Evolutionary conservation across 2,888 invertebrate species (phyloP), one percentile per base, ranked within the genome.

Genomic region (Diplazon laetatorius): DNA sequence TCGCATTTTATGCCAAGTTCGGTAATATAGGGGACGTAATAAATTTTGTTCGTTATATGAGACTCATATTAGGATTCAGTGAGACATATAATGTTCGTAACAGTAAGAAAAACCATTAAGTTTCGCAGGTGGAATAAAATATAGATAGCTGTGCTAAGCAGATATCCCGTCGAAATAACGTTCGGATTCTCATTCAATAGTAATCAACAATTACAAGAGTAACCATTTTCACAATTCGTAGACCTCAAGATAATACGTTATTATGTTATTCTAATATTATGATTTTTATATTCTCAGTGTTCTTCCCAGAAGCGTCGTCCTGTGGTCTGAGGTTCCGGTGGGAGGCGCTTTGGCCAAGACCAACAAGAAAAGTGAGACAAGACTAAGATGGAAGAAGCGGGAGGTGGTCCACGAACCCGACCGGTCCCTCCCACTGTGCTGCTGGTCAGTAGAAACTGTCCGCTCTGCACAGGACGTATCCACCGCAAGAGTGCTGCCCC

Each of bases 391-490:
- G 76, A 66, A 70, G 30, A 59, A 59, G 71, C 44, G 50, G 63
- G 70, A 30, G 60, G 44, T 59, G 71, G 71, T 20, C 22, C 50
- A 66, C 9, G 66, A 39, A 59, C 72, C 72, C 63, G 69, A 46
- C 69, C 42, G n/a, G 59, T 70, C 60, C 69, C 69, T 59, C 59
- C 59, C 59, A 59, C 66, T 22, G 39, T 12, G 39, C 52, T 50
- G 22, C 39, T 22, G 66, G 66, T 52, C 52, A 66, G 50, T 76
- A 75, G 80, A 80, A 69, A 55, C 62, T 68, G 69, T 74, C 63
- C 74, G 66, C 69, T 65, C 75, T 35, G 60, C 71, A 50, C 65
- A 37, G 66, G 18, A 25, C 78, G 66, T 71, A 78, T 71, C 78
- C 71, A 75, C 75, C 68, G 39, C 44, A 50, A 57, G 55, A 30